Conservation (phyloP, 92 coral and sea anemone genomes). For the Epizoanthus scotinus region DNA sequence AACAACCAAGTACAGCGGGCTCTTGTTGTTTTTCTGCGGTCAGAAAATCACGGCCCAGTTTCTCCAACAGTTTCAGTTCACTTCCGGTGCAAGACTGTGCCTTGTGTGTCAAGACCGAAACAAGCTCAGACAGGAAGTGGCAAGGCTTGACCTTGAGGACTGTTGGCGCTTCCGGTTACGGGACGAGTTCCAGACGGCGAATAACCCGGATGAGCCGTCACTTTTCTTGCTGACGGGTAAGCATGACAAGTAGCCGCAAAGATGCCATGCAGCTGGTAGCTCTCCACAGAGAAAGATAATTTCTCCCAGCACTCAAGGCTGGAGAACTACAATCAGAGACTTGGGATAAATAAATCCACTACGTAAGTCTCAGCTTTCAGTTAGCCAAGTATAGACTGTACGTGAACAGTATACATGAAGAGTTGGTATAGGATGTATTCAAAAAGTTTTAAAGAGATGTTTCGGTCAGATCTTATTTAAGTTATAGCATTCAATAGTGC, state of each 20-base stretch:
- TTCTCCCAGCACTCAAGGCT: too few relatives aligned
- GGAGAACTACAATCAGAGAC: too few relatives aligned
- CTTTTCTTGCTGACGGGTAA: constrained; percentile 91
- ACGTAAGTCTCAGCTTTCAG: too few relatives aligned
- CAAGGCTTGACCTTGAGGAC: constrained; percentile 94
- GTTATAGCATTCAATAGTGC: too few relatives aligned
- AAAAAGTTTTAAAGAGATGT: too few relatives aligned
- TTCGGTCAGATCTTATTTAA: too few relatives aligned
- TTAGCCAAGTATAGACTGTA: too few relatives aligned
- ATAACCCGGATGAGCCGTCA: constrained; percentile 87
- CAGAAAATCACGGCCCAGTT: constrained; percentile 77
- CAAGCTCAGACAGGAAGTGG: constrained; percentile 94
- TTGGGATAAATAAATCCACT: too few relatives aligned
- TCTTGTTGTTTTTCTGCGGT: constrained; percentile 76
- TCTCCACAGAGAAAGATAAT: too few relatives aligned
- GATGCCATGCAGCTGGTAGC: neutral
- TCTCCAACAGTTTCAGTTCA: constrained; percentile 83
- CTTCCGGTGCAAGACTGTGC: constrained; percentile 91
- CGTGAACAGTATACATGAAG: too few relatives aligned
- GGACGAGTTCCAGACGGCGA: constrained; percentile 97
- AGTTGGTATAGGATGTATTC: too few relatives aligned
- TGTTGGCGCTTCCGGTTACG: constrained; percentile 95
- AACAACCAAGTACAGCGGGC: constrained; percentile 81
- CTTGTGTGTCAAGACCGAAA: constrained; percentile 95
- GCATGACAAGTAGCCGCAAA: constrained; percentile 59